phyloP scores from a whole-genome alignment of 2,797 vertebrate genomes.

The Cephalopachus bancanus region DNA sequence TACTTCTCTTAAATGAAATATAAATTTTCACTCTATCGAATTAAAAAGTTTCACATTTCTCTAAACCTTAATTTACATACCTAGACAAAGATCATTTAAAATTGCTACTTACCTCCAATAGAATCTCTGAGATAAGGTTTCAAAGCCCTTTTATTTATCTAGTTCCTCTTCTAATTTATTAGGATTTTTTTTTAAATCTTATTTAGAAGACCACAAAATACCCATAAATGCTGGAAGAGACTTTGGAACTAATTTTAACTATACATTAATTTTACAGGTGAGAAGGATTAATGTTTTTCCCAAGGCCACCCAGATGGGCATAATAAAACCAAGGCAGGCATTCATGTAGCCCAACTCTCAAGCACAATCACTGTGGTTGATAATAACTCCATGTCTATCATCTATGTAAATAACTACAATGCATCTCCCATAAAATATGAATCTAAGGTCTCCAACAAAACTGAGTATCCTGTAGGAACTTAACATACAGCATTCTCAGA shows the following conservation, averaged over 20 bases:
- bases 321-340: neutral
- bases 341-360: neutral
- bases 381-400: too few species aligned
- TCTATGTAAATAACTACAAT: neutral
- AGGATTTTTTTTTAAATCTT: neutral
- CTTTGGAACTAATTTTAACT: slow-evolving; percentile 31
- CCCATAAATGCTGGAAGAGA: neutral
- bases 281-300: slow-evolving; percentile 9
- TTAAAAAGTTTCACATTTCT: slow-evolving; percentile 63
- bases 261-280: slow-evolving; percentile 27
- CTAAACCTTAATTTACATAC: slow-evolving; percentile 56
- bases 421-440: neutral
- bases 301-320: neutral
- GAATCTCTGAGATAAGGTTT: slow-evolving; percentile 29
- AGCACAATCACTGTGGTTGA: neutral
- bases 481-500: neutral
- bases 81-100: slow-evolving; percentile 64
- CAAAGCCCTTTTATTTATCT: slow-evolving; percentile 31
- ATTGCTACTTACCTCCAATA: neutral
- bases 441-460: neutral
- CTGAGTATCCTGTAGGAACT: neutral
- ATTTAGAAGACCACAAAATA: slow-evolving; percentile 33
- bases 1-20: slow-evolving; percentile 56
- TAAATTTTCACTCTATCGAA: slow-evolving; percentile 63
- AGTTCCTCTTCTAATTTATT: slow-evolving; percentile 38